phyloP scores from a whole-genome alignment of 2,113 vertebrate genomes.

The Triplophysa rosa region DNA sequence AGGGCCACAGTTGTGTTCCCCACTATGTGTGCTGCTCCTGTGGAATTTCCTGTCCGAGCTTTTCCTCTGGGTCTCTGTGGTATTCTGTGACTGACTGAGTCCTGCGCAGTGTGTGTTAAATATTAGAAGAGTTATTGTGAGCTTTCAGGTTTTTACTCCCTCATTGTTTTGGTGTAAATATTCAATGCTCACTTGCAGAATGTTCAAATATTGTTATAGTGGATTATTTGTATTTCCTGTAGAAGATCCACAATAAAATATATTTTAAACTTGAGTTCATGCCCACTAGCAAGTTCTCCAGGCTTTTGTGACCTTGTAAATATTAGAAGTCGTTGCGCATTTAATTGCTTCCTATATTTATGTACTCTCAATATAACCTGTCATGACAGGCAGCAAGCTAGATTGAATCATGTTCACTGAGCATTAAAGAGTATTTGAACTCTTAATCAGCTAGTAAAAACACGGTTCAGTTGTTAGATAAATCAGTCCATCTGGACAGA shows the following conservation, averaged over 20 bases:
- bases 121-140: conserved; percentile 19
- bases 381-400: conserved; percentile 12
- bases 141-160: not conserved
- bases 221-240: conserved; percentile 39
- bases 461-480: not conserved
- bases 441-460: not conserved
- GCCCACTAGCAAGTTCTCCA: conserved; percentile 39
- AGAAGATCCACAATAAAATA: not conserved
- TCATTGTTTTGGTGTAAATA: conserved; percentile 15
- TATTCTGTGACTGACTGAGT: conserved; percentile 37
- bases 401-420: not conserved
- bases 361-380: conserved; percentile 29
- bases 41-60: conserved; percentile 81
- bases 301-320: conserved; percentile 48
- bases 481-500: not conserved
- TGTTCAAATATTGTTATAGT: conserved; percentile 39
- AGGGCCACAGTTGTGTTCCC: conserved; percentile 81
- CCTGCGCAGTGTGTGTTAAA: conserved; percentile 46
- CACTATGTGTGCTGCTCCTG: conserved; percentile 68
- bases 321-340: conserved; percentile 38
- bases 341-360: conserved; percentile 42
- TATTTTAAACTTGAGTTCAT: conserved; percentile 11
- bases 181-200: conserved; percentile 33
- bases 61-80: conserved; percentile 59
- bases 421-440: not conserved